Percentiles rank a stretch among this genome's conserved stretches.
phyloP scores from a whole-genome alignment of 2,888 invertebrate species.

The Athalia cordata region DNA sequence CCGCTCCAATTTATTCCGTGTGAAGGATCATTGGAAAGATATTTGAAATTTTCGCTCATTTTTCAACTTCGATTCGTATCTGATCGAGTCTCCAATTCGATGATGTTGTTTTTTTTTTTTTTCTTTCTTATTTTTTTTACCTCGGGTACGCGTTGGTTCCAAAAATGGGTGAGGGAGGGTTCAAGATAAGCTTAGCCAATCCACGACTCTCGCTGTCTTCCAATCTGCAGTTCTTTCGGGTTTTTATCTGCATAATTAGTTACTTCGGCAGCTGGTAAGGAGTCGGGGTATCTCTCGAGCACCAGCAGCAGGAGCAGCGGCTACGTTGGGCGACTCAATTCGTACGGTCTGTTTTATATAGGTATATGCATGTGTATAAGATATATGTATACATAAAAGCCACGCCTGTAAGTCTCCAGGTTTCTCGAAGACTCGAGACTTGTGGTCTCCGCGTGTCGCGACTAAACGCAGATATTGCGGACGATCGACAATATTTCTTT shows the following conservation, averaged over 20 bases:
- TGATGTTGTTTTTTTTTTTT: too few species aligned
- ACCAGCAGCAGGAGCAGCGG: too few species aligned
- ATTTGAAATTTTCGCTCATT: too few species aligned
- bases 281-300: conserved; percentile 38
- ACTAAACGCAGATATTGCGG: conserved; percentile 53
- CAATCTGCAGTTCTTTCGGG: conserved; percentile 59
- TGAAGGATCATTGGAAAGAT: too few species aligned
- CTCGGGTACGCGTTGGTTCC: too few species aligned
- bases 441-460: conserved; percentile 2
- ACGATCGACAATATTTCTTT: conserved; percentile 55
- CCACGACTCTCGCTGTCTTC: background rate
- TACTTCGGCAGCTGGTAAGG: conserved; percentile 58
- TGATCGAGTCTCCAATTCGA: too few species aligned
- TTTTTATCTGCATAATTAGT: conserved; percentile 68
- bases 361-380: too few species aligned
- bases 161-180: conserved; percentile 51
- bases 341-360: conserved; percentile 50
- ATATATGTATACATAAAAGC: background rate
- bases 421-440: conserved; percentile 40
- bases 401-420: background rate
- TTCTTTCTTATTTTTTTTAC: too few species aligned
- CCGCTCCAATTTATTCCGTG: too few species aligned
- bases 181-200: conserved; percentile 47
- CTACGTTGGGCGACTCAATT: conserved; percentile 61
- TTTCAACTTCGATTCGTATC: too few species aligned